Percentiles rank a stretch among this genome's conserved stretches.
phyloP scores from a whole-genome alignment of 2,113 vertebrate species.

The Melanerpes formicivorus region DNA sequence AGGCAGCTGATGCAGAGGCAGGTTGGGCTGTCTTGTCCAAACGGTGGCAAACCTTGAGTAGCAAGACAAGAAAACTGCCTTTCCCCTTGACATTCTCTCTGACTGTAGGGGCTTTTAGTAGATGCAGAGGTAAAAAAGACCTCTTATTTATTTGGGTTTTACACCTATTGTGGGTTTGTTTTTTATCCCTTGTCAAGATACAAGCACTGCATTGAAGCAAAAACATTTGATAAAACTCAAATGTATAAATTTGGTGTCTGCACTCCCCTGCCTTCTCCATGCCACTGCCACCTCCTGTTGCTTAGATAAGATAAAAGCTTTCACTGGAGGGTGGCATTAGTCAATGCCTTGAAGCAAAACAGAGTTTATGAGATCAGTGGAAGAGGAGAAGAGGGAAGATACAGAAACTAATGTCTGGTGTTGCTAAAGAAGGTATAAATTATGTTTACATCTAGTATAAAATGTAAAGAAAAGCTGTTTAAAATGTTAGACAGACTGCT shows the following conservation, averaged over 20 bases:
- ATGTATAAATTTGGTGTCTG: neutral
- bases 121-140: neutral
- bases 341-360: neutral
- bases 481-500: neutral
- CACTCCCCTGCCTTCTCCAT: neutral
- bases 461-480: neutral
- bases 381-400: neutral
- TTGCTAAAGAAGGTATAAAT: neutral
- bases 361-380: neutral
- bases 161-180: neutral
- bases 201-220: neutral
- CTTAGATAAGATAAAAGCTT: neutral
- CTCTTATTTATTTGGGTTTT: neutral
- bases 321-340: neutral
- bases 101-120: neutral
- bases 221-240: neutral
- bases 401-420: neutral
- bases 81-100: neutral
- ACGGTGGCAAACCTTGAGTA: neutral
- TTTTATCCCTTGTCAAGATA: neutral
- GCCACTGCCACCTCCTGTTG: neutral
- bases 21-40: neutral
- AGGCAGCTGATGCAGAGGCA: neutral
- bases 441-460: neutral
- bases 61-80: neutral